phyloP scores from a whole-genome alignment of 1,140 invertebrate species.

The Drosophila pallidifrons region DNA sequence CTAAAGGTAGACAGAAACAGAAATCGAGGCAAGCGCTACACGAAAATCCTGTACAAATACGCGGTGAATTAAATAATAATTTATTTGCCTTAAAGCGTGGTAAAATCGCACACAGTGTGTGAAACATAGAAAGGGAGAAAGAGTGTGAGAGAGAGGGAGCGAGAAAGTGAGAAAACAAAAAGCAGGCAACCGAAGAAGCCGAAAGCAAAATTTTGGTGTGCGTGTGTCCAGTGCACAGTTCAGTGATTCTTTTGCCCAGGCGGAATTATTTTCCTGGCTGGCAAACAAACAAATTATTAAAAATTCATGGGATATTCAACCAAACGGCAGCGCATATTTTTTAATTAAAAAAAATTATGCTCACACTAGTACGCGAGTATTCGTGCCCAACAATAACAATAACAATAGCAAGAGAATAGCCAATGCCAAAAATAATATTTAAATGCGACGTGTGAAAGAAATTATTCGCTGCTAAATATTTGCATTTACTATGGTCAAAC shows the following conservation, averaged over 20 bases:
- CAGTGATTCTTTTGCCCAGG: constrained; percentile 70
- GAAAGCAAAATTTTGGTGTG: constrained; percentile 31
- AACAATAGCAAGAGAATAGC: constrained; percentile 1
- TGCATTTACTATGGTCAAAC: constrained; percentile 3
- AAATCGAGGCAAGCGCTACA: constrained; percentile 13
- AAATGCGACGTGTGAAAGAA: constrained; percentile 17
- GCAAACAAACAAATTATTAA: constrained; percentile 80
- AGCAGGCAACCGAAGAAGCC: constrained; percentile 23
- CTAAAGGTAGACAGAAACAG: background rate
- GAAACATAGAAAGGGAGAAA: background rate
- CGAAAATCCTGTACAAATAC: constrained; percentile 69
- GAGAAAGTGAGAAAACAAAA: constrained; percentile 31
- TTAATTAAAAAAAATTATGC: constrained; percentile 65
- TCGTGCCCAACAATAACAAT: constrained; percentile 20
- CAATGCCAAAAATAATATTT: constrained; percentile 13
- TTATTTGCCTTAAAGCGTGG: constrained; percentile 68
- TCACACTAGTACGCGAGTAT: background rate
- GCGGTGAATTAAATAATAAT: constrained; percentile 78
- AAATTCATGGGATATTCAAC: constrained; percentile 70
- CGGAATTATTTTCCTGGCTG: constrained; percentile 73
- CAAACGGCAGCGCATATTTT: constrained; percentile 50
- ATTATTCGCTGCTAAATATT: constrained; percentile 13
- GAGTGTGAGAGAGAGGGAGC: background rate
- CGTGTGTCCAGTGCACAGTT: constrained; percentile 59
- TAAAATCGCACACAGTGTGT: constrained; percentile 1